phyloP scores from a whole-genome alignment of 2,888 invertebrate genomes.

The Nomada goodeniana region DNA sequence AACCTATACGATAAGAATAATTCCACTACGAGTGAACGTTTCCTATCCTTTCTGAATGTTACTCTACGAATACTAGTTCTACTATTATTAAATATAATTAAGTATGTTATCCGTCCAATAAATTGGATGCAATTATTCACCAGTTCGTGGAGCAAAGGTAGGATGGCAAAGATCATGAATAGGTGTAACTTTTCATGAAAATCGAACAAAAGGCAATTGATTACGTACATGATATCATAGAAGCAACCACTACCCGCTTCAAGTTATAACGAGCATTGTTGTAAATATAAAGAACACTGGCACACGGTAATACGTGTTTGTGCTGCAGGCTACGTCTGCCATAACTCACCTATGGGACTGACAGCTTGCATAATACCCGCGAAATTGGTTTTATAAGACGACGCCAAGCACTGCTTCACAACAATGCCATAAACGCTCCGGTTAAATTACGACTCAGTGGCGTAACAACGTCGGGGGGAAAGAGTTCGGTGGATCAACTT shows the following conservation, averaged over 20 bases:
- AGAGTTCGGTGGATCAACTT: constrained; percentile 29
- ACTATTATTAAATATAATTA: neutral
- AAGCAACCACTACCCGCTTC: constrained; percentile 68
- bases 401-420: constrained; percentile 80
- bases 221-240: constrained; percentile 39
- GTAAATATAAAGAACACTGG: constrained; percentile 64
- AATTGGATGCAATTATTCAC: neutral
- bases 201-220: constrained; percentile 42
- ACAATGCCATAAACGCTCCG: constrained; percentile 83
- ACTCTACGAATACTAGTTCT: neutral
- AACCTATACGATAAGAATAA: constrained; percentile 4
- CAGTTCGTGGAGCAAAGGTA: neutral
- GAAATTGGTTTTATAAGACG: constrained; percentile 84
- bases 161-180: too few relatives aligned
- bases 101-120: too few relatives aligned
- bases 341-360: constrained; percentile 82
- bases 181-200: neutral
- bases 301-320: constrained; percentile 75
- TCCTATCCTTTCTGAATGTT: neutral
- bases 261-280: constrained; percentile 70
- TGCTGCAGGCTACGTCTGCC: constrained; percentile 78
- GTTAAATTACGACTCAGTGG: constrained; percentile 81
- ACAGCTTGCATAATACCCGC: constrained; percentile 84
- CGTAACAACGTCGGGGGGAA: constrained; percentile 69
- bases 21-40: neutral